Evolutionary conservation across 2,888 invertebrate genomes (phyloP).

Genomic region (Sinodicranocentrus sp.): DNA sequence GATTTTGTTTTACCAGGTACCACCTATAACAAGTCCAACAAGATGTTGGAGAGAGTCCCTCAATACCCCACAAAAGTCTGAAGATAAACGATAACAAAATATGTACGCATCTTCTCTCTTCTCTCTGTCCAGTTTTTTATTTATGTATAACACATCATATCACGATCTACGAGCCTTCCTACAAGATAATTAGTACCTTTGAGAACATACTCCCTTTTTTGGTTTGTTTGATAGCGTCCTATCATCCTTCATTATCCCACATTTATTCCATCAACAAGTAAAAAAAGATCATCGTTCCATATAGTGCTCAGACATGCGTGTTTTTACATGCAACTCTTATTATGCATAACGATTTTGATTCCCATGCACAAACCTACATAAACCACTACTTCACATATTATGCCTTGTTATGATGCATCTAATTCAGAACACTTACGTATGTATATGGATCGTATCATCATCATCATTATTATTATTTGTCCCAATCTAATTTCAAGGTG

Average conservation of each 20-base stretch:
- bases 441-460: slow-evolving; percentile 64
- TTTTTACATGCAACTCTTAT: slow-evolving; percentile 4
- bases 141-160: slow-evolving; percentile 42
- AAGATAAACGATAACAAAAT: background rate
- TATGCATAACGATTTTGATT: background rate
- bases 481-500: slow-evolving; percentile 63
- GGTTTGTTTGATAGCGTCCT: slow-evolving; percentile 64
- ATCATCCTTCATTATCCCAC: slow-evolving; percentile 66
- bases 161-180: slow-evolving; percentile 68
- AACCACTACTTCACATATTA: too few species aligned
- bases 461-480: slow-evolving; percentile 58
- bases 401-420: slow-evolving; percentile 51
- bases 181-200: slow-evolving; percentile 73
- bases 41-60: background rate
- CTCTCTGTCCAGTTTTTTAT: slow-evolving; percentile 41
- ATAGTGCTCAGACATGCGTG: slow-evolving; percentile 39
- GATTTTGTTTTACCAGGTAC: background rate
- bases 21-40: background rate
- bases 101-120: too few species aligned
- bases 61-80: background rate
- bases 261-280: slow-evolving; percentile 63
- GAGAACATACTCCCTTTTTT: slow-evolving; percentile 68
- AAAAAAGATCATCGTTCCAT: slow-evolving; percentile 41
- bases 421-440: slow-evolving; percentile 61
- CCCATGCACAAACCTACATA: too few species aligned